Evolutionary conservation across 1,140 invertebrate genomes (phyloP).

Genomic region (Drosophila obscura): DNA sequence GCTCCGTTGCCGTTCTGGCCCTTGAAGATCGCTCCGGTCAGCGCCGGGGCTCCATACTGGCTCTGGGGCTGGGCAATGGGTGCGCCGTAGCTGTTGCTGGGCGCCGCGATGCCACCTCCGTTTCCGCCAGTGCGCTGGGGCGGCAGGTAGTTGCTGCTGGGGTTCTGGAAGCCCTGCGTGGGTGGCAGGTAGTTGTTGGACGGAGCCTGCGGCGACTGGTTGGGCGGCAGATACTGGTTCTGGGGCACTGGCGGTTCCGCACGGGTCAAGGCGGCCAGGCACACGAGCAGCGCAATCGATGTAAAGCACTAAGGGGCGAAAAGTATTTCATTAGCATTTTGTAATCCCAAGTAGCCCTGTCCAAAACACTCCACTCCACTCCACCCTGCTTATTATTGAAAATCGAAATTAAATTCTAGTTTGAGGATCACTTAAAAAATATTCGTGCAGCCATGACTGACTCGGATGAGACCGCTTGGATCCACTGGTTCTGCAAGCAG

Average conservation of each 20-base stretch:
- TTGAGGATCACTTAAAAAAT: neutral
- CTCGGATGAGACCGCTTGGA: constrained; percentile 67
- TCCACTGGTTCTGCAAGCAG: constrained; percentile 72
- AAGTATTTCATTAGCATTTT: too few species aligned
- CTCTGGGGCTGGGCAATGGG: constrained; percentile 77
- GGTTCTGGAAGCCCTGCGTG: constrained; percentile 71
- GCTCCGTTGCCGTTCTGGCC: constrained; percentile 65
- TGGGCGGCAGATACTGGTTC: constrained; percentile 85
- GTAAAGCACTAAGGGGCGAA: constrained; percentile 69
- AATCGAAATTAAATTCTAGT: neutral
- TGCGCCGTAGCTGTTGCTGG: constrained; percentile 84
- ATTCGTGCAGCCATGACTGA: constrained; percentile 46
- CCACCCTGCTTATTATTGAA: neutral
- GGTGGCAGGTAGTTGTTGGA: constrained; percentile 79
- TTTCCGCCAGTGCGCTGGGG: constrained; percentile 65
- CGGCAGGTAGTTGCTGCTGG: constrained; percentile 75
- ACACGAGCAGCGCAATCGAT: constrained; percentile 78
- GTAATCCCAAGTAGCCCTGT: neutral
- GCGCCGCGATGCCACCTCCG: constrained; percentile 44
- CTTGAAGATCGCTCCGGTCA: constrained; percentile 84
- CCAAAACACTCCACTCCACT: neutral
- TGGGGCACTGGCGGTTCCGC: constrained; percentile 85
- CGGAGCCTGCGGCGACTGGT: constrained; percentile 78
- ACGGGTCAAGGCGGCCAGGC: constrained; percentile 70
- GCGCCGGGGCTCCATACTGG: constrained; percentile 84